Evolutionary conservation across 2,797 vertebrate species (phyloP).

Genomic region (Decapterus maruadsi): DNA sequence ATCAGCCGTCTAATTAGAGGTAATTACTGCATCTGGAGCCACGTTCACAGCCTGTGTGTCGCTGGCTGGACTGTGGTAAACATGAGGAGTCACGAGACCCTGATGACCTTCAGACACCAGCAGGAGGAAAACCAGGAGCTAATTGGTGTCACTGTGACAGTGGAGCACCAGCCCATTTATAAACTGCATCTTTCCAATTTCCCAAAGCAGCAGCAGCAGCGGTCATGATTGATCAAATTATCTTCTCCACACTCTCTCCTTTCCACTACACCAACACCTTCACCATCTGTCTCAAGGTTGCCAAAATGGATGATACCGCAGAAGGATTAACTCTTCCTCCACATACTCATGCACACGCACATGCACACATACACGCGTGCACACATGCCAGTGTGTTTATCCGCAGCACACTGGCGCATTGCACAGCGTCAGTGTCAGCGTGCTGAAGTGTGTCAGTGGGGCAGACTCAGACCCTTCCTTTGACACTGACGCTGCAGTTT

Average conservation of each 20-base stretch:
- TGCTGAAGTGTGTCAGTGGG: slow-evolving; percentile 76
- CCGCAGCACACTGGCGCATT: slow-evolving; percentile 34
- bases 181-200: neutral
- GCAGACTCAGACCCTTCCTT: slow-evolving; percentile 43
- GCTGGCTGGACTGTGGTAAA: neutral
- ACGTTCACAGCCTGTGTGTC: slow-evolving; percentile 14
- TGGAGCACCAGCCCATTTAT: neutral
- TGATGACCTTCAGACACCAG: slow-evolving; percentile 49
- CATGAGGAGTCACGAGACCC: neutral
- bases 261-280: slow-evolving; percentile 2
- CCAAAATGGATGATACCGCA: slow-evolving; percentile 40
- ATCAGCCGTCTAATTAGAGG: slow-evolving; percentile 57
- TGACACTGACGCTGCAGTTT: slow-evolving; percentile 30
- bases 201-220: neutral
- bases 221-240: neutral
- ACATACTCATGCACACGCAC: neutral
- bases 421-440: slow-evolving; percentile 24
- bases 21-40: slow-evolving; percentile 34
- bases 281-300: slow-evolving; percentile 11
- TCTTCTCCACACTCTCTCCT: neutral
- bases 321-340: slow-evolving; percentile 18
- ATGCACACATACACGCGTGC: slow-evolving; percentile 6
- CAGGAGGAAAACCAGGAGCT: slow-evolving; percentile 7
- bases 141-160: neutral
- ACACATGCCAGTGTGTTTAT: slow-evolving; percentile 1